Conservation (phyloP, 37 sponge, comb jelly and placozoan species). For the Hormiphora californensis region DNA sequence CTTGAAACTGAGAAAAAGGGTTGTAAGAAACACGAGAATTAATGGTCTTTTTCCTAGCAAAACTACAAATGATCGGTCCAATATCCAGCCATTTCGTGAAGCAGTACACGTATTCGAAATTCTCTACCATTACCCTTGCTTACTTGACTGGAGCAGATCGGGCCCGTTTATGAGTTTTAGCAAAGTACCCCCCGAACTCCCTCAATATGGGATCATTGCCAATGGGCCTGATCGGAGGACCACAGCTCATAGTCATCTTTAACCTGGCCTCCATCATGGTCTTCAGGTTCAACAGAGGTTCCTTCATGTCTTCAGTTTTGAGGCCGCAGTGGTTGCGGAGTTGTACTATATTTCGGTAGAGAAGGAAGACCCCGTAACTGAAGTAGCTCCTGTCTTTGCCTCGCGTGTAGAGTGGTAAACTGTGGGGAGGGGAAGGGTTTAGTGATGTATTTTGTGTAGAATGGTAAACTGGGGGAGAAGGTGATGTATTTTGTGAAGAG, state of each 20-base stretch:
- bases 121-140: too few relatives aligned
- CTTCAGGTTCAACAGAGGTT: neutral
- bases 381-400: constrained; percentile 52
- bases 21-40: neutral
- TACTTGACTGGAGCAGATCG: constrained; percentile 42
- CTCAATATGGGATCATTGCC: neutral
- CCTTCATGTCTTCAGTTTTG: constrained; percentile 42
- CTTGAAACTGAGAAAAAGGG: neutral
- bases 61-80: too few relatives aligned
- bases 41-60: too few relatives aligned
- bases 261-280: neutral
- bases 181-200: neutral
- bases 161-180: constrained; percentile 25
- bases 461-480: too few relatives aligned
- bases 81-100: too few relatives aligned
- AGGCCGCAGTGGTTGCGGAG: constrained; percentile 1
- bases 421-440: too few relatives aligned
- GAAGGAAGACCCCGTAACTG: constrained; percentile 43
- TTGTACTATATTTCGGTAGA: constrained; percentile 36
- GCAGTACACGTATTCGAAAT: too few relatives aligned
- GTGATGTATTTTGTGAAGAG: too few relatives aligned
- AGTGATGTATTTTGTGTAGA: too few relatives aligned
- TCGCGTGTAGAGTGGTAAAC: constrained; percentile 32
- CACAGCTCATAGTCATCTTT: constrained; percentile 7
- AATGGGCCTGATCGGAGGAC: neutral